Evolutionary conservation across 2,888 invertebrate genomes (phyloP).

Genomic region (Nomada fabriciana): DNA sequence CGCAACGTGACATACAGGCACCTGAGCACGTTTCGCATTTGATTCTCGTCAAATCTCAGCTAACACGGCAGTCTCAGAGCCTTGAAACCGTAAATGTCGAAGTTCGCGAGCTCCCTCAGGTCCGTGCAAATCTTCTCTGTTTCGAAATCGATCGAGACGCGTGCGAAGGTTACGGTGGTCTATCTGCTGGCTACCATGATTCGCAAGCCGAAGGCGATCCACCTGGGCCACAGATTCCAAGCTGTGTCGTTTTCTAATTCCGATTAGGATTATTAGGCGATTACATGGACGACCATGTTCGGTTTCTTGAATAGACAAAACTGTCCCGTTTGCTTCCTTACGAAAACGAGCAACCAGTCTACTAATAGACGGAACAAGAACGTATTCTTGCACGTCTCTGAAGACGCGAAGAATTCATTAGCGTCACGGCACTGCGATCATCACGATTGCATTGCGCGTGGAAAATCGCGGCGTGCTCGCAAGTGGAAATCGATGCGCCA

Average conservation of each 20-base stretch:
- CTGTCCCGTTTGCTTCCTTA: neutral
- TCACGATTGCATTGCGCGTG: neutral
- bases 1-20: neutral
- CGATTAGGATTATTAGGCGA: neutral
- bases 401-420: neutral
- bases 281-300: too few relatives aligned
- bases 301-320: neutral
- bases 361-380: neutral
- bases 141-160: constrained; percentile 10
- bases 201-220: neutral
- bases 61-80: neutral
- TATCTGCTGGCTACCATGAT: constrained; percentile 9
- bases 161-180: neutral
- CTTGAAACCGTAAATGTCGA: constrained; percentile 32
- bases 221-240: neutral
- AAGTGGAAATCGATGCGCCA: constrained; percentile 39
- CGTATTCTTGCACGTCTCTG: neutral
- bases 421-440: neutral
- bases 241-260: neutral
- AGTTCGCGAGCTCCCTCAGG: constrained; percentile 6
- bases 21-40: neutral
- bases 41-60: constrained; percentile 9
- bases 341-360: neutral
- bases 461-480: neutral
- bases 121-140: neutral